Base-by-base conservation (phyloP, 2,888 invertebrate genomes). In the Lordiphosa fenestrarum region DNA sequence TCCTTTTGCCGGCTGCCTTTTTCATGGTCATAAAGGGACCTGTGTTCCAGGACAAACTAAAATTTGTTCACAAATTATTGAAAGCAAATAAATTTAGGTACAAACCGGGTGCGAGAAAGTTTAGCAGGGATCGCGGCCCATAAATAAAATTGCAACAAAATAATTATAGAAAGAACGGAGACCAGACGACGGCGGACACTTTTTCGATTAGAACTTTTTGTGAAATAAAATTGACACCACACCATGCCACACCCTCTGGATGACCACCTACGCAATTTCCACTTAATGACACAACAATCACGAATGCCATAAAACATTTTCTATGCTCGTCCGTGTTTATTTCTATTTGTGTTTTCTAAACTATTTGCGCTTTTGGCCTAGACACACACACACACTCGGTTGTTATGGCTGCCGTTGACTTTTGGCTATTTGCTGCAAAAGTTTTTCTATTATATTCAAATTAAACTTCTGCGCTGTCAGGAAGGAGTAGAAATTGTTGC, bases 361-460 rank as follows among this genome's bases (percentile, higher is more conserved):
- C 69, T 68, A 65, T 65, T 58, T 65, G 69, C 75, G 60, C 47
- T 65, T 41, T 40, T 41, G 37, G 63, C 52, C 59, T 66, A 55
- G 52, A 56, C 51, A 44, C 55, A 57, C 48, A 41, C 42, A 53
- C 60, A 57, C 54, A 30, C 23, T 30, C n/a, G 7, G 25, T 25
- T 25, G 25, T 25, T 25, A 25, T 25, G 25, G 25, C 36, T 30
- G 53, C 40, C 21, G 19, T 70, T 73, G 67, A 71, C 65, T 69
- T 75, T 77, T 59, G 44, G 66, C 77, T 59, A 69, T 72, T 73
- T 39, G 36, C 37, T 49, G 53, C 53, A 71, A 66, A 69, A 80
- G 82, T 80, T 80, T 80, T 85, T 85, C 86, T 80, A 85, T 80
- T 84, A 80, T 85, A 80, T 80, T 84, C 80, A 85, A 80, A 80